These are phyloP conservation scores for Sebastes vulpes DNA, from an alignment of 2,797 vertebrate species.

Conservation along the genomic window DNA sequence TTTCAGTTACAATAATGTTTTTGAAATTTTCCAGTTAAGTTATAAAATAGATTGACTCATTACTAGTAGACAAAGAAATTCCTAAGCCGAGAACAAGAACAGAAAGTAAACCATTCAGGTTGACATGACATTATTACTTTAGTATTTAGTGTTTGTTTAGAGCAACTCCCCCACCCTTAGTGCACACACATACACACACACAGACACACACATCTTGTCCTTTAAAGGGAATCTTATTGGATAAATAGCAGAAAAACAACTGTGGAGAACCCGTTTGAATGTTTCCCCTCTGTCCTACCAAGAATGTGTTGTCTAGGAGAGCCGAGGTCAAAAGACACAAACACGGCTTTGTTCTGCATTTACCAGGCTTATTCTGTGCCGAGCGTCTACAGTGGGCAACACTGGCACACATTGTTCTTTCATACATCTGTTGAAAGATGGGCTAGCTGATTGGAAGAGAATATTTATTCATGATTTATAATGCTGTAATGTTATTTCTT, in stretches of 20 bases:
- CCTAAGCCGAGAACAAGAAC: conserved; percentile 7
- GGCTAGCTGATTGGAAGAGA: conserved; percentile 47
- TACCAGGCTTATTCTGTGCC: conserved; percentile 53
- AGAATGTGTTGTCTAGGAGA: conserved; percentile 79
- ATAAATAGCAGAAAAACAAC: conserved; percentile 76
- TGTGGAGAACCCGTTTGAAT: conserved; percentile 56
- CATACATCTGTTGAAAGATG: conserved; percentile 56
- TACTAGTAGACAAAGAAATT: not conserved
- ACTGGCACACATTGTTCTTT: conserved; percentile 69
- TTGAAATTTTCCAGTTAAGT: not conserved
- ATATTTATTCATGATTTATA: conserved; percentile 60
- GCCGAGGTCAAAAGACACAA: conserved; percentile 78
- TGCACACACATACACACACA: not conserved
- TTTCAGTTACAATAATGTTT: not conserved
- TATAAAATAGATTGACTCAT: not conserved
- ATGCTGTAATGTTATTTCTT: conserved; percentile 36
- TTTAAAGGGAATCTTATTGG: conserved; percentile 61
- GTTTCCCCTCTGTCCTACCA: conserved; percentile 66
- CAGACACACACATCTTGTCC: conserved; percentile 22
- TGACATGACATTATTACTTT: conserved; percentile 45
- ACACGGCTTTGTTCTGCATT: conserved; percentile 74
- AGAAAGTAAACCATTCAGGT: conserved; percentile 52
- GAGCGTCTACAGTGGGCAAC: conserved; percentile 52
- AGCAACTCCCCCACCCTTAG: not conserved
- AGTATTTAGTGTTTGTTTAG: conserved; percentile 51